Evolutionary conservation across 2,797 vertebrate genomes (phyloP), one percentile per base, ranked within the genome.

Genomic region (Eulemur albifrons): DNA sequence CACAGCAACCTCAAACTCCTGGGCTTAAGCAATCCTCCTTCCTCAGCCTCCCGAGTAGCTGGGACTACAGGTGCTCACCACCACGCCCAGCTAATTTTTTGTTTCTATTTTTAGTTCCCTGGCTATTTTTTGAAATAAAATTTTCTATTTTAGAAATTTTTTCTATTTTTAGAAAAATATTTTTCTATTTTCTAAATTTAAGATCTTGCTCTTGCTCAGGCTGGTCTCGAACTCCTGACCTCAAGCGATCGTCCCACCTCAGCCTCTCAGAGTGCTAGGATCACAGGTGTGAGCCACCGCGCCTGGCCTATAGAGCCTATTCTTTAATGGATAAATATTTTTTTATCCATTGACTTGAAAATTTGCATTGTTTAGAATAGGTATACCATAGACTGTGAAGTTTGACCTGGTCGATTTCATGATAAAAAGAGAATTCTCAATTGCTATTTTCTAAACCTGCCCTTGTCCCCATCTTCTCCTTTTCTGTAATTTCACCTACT

Each of bases 291-390:
- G 61, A 63, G 61, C 30, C 30, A 63, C 61, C 14, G 6, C 14
- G 0, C 30, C 6, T 38, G 20, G 67, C 35, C 20, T 18, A 57
- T 32, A 93, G 38, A 95, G 30, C 15, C 32, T 63, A 2, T 61
- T 80, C 43, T 88, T 84, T 88, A 76, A 43, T 52, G 12, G 67
- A 72, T 96, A 63, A 76, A 43, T 84, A 75, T 63, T 95, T 93
- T 38, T 95, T 93, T 43, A 92, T 32, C 82, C 17, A 76, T 0
- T 82, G 79, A 70, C 21, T 91, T 91, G 50, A 97, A 94, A 89
- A n/a, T 85, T 82, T 94, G 35, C 61, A 76, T 83, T 80, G 14
- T 69, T 95, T 83, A 95, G 45, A 90, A 32, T 40, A 89, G 14
- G 20, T 69, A 40, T 83, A n/a, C 57, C 40, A 81, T 54, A 70